phyloP scores from a whole-genome alignment of 2,113 vertebrate species.

The Passer montanus region DNA sequence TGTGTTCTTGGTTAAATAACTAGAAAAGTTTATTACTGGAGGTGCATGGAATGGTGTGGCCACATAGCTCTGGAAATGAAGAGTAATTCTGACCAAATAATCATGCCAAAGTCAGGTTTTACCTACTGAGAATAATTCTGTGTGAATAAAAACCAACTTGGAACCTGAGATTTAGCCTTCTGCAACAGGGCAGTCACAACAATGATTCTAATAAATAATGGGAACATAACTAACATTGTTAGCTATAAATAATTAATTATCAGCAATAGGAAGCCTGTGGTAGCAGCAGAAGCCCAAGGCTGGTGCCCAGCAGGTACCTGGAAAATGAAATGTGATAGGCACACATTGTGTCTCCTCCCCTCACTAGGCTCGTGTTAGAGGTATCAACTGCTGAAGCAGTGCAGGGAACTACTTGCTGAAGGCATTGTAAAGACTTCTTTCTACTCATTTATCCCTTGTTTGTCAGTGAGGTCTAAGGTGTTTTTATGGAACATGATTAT shows the following conservation, averaged over 20 bases:
- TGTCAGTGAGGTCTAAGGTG: not conserved
- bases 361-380: accelerated
- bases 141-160: not conserved
- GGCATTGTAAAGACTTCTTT: not conserved
- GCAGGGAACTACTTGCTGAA: not conserved
- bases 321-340: accelerated
- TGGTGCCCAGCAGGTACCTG: not conserved
- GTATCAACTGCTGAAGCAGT: not conserved
- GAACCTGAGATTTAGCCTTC: not conserved
- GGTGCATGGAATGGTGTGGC: not conserved
- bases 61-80: not conserved
- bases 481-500: not conserved
- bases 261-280: not conserved
- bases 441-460: not conserved
- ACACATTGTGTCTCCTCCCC: accelerated
- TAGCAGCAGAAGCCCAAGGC: not conserved
- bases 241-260: not conserved
- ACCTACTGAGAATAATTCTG: not conserved
- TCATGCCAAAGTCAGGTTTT: not conserved
- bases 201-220: not conserved
- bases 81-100: not conserved
- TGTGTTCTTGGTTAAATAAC: not conserved
- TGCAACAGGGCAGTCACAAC: not conserved
- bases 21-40: not conserved
- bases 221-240: not conserved